Conservation (phyloP, 2,888 invertebrate species). For the Epinotia demarniana region DNA sequence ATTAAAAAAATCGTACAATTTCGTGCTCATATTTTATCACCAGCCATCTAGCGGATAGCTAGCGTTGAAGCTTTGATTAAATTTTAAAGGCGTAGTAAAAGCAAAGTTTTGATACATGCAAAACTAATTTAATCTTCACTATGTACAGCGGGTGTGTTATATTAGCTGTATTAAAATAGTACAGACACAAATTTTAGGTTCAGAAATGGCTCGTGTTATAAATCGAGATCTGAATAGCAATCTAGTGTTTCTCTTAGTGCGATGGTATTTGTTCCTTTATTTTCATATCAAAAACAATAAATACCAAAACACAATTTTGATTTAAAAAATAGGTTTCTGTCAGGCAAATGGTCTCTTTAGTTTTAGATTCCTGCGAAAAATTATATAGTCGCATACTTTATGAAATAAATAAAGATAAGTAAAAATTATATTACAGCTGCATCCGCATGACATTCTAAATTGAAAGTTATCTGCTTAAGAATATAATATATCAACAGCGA, state of each 20-base stretch:
- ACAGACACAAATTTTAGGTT: conserved; percentile 7
- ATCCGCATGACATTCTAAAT: no score
- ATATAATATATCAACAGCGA: no score
- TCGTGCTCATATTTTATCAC: conserved; percentile 5
- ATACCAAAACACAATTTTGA: no score
- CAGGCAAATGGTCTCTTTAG: no score
- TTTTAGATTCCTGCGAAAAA: no score
- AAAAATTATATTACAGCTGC: no score
- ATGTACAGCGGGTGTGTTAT: conserved; percentile 24
- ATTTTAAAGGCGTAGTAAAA: conserved; percentile 35
- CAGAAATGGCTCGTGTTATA: not conserved
- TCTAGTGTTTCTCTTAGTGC: not conserved
- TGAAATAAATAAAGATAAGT: no score
- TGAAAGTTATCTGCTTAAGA: no score
- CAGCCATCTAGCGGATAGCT: conserved; percentile 3
- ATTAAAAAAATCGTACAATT: not conserved
- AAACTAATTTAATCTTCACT: conserved; percentile 31
- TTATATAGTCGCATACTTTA: no score
- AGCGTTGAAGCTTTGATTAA: conserved; percentile 19
- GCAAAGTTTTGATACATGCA: conserved; percentile 21
- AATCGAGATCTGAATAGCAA: conserved; percentile 1
- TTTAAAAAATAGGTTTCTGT: no score
- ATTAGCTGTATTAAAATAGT: conserved; percentile 11
- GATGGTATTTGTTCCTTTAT: not conserved
- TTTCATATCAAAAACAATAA: no score